Conservation (phyloP, 2,113 vertebrate species). For the Ondatra zibethicus region DNA sequence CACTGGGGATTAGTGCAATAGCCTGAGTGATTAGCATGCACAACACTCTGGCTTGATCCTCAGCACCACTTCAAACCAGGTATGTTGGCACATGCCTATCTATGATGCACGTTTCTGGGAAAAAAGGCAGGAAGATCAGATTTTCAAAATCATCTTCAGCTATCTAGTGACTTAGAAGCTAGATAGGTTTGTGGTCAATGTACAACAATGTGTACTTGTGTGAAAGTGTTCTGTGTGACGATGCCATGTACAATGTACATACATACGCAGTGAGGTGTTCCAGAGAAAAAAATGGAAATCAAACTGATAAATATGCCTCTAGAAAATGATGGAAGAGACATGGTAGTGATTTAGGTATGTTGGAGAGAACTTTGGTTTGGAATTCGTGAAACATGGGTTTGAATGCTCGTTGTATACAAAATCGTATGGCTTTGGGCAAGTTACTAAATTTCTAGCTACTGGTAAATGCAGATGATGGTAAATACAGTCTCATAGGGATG, state of each 20-base stretch:
- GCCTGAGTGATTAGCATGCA: not conserved
- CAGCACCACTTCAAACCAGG: not conserved
- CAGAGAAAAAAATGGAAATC: not conserved
- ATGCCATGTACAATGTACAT: not conserved
- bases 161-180: not conserved
- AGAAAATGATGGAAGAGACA: conserved; percentile 46
- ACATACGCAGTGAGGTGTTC: not conserved
- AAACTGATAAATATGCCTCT: not conserved
- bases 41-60: not conserved
- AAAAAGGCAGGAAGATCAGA: not conserved
- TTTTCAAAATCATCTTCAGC: not conserved
- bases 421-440: not conserved
- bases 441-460: conserved; percentile 39
- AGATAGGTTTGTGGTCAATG: not conserved
- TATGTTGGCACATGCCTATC: not conserved
- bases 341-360: not conserved
- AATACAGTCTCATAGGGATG: not conserved
- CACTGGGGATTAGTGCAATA: not conserved
- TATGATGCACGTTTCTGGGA: not conserved
- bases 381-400: conserved; percentile 37
- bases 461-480: not conserved
- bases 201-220: not conserved
- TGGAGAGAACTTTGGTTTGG: conserved; percentile 10
- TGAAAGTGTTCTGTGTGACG: not conserved
- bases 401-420: conserved; percentile 10